These are phyloP conservation scores for Chloroceryle amazona DNA, from an alignment of 2,797 vertebrate genomes.

Conservation along the genomic window DNA sequence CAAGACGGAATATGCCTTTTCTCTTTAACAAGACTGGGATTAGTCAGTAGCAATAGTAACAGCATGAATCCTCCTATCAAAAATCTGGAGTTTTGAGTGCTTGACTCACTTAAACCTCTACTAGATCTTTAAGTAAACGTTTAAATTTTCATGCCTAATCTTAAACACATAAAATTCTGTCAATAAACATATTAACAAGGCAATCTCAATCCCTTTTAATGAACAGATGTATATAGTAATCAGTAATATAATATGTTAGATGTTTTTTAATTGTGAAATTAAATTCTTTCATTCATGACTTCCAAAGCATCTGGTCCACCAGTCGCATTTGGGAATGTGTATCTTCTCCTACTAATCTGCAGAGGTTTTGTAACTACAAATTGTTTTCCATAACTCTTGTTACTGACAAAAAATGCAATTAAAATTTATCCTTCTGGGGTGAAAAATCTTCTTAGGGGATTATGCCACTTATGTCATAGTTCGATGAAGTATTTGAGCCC, in stretches of 20 bases:
- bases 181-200: neutral
- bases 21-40: neutral
- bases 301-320: neutral
- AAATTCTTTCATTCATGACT: neutral
- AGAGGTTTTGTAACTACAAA: neutral
- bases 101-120: neutral
- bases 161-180: neutral
- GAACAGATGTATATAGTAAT: neutral
- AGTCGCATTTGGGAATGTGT: neutral
- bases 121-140: neutral
- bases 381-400: neutral
- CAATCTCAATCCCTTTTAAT: neutral
- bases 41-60: neutral
- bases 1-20: neutral
- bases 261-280: neutral
- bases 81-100: neutral
- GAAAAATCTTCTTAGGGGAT: neutral
- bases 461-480: neutral
- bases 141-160: neutral
- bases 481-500: neutral
- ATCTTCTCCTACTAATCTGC: neutral
- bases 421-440: neutral
- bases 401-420: conserved; percentile 7
- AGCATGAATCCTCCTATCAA: neutral
- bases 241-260: neutral